Percentiles rank a stretch among this genome's conserved stretches.
These are phyloP conservation scores for Panonychus citri DNA, from an alignment of 1,140 invertebrate species.

Conservation along the genomic window DNA sequence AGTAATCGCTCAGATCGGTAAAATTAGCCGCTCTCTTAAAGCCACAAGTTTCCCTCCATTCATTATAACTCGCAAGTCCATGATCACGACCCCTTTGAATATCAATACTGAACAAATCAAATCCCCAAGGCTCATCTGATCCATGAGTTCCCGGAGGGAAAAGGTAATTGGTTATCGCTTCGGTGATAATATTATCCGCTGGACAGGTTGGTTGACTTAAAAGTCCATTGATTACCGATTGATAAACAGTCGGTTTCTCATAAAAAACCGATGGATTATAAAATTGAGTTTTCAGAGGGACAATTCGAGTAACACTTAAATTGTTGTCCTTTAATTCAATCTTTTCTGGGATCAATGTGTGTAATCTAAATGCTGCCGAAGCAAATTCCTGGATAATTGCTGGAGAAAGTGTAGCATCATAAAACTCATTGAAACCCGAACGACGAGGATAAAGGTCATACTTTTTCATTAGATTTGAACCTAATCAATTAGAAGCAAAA, in stretches of 20 bases:
- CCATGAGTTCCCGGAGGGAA: background rate
- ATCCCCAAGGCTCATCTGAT: constrained; percentile 16
- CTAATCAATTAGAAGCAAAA: background rate
- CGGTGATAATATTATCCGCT: too few relatives aligned
- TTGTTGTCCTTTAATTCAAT: background rate
- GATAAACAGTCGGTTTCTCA: background rate
- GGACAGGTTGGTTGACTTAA: too few relatives aligned
- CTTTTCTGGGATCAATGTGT: constrained; percentile 15
- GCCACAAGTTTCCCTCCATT: constrained; percentile 30
- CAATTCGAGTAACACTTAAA: background rate
- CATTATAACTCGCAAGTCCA: constrained; percentile 53
- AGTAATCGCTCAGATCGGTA: constrained; percentile 32
- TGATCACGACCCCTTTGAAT: constrained; percentile 53
- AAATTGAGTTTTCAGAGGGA: background rate
- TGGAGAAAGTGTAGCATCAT: constrained; percentile 18
- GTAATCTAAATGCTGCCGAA: constrained; percentile 10
- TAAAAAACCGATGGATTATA: background rate
- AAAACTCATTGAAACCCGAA: background rate
- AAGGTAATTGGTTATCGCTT: background rate
- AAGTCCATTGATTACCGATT: background rate
- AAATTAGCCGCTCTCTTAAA: constrained; percentile 37
- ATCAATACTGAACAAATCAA: constrained; percentile 30
- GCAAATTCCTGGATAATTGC: constrained; percentile 23
- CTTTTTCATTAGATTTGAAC: constrained; percentile 20
- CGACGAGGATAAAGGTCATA: constrained; percentile 21